Conservation (phyloP, 2,888 invertebrate genomes). For the Heliconius aoede region DNA sequence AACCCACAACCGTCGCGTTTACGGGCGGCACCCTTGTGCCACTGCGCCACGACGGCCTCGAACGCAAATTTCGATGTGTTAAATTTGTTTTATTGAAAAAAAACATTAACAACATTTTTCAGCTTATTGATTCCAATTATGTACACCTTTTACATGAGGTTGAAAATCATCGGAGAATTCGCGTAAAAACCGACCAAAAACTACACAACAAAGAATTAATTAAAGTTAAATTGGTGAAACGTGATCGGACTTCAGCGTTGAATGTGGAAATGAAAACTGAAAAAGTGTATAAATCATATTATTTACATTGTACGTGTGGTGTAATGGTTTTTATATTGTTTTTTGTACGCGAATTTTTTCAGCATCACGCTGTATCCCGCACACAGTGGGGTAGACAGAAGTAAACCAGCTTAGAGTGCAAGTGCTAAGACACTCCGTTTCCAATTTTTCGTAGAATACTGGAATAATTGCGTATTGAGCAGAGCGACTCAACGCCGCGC, state of each 20-base stretch:
- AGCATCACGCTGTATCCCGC: background rate
- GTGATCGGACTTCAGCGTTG: slow-evolving; percentile 35
- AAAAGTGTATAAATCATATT: slow-evolving; percentile 14
- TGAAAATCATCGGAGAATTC: slow-evolving; percentile 22
- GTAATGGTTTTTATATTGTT: background rate
- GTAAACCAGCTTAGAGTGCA: background rate
- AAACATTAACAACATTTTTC: slow-evolving; percentile 10
- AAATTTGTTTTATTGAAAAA: too few relatives aligned
- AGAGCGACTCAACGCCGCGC: too few relatives aligned
- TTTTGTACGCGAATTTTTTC: background rate
- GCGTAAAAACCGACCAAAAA: slow-evolving; percentile 30
- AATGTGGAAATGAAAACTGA: slow-evolving; percentile 29
- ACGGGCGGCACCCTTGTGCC: too few relatives aligned
- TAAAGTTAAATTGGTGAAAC: slow-evolving; percentile 42
- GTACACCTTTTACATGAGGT: slow-evolving; percentile 13
- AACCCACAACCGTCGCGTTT: too few relatives aligned
- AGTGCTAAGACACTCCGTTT: too few relatives aligned
- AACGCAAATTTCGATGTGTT: too few relatives aligned
- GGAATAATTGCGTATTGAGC: background rate
- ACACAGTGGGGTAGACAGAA: background rate
- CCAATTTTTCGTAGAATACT: background rate
- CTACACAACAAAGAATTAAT: slow-evolving; percentile 38
- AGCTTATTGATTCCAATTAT: slow-evolving; percentile 31
- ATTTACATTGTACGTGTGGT: background rate
- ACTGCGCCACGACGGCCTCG: too few relatives aligned